phyloP scores from a whole-genome alignment of 2,113 vertebrate species.

The Ophiodon elongatus region DNA sequence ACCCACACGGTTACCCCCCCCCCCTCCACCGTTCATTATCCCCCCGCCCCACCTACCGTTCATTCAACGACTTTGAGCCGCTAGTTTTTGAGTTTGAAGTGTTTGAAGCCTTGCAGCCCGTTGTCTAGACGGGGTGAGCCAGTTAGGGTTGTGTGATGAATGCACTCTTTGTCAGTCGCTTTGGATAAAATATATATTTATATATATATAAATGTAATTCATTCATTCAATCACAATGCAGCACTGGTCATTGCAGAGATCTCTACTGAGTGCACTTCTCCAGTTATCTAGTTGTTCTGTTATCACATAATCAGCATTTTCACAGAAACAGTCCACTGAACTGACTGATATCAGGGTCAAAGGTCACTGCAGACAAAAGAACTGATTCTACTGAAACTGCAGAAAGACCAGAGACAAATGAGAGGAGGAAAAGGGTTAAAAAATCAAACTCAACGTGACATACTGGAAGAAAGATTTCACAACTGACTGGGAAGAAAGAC shows the following conservation, averaged over 20 bases:
- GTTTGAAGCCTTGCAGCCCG: no score
- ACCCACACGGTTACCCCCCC: no score
- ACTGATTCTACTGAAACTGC: constrained; percentile 51
- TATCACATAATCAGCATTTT: constrained; percentile 36
- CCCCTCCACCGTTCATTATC: no score
- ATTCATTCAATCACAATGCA: no score
- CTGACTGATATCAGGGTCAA: constrained; percentile 45
- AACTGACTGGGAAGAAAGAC: background rate
- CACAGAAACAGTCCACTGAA: constrained; percentile 59
- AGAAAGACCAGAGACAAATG: background rate
- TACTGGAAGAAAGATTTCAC: constrained; percentile 25
- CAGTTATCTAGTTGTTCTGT: background rate
- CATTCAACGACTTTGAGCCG: no score
- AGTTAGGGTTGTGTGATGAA: no score
- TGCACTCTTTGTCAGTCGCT: no score
- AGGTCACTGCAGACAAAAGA: constrained; percentile 13
- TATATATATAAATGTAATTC: no score
- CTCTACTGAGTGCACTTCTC: background rate
- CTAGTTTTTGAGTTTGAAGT: no score
- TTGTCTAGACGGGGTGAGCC: no score
- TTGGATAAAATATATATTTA: no score
- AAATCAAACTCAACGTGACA: background rate
- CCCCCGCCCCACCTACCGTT: no score
- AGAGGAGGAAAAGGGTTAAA: background rate
- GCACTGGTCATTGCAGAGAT: background rate